Base-by-base conservation (phyloP, 2,797 vertebrate species). In the Galaxias olidus region DNA sequence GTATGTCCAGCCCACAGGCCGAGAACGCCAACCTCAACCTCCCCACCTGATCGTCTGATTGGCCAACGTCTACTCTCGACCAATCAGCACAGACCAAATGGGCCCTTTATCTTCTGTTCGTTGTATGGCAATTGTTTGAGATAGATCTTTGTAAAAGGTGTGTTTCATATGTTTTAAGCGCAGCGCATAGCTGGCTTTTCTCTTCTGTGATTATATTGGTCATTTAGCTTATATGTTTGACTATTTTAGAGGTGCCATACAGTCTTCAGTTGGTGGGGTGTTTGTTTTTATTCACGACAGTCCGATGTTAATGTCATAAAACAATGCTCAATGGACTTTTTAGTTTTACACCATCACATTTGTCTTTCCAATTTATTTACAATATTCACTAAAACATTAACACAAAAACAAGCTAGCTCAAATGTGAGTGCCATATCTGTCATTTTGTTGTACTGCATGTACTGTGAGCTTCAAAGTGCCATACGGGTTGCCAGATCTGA, bases 1-100 rank as follows among this genome's bases (percentile, higher is more conserved):
- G 97, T 69, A 97, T 99, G 97, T 97, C 96, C 73, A 96, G 95
- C 88, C 95, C 96, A 52, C 94, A 96, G 75, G 96, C 95, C 0
- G 97, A 99, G 92, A 98, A 93, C 66, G 88, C 87, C 84, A 93
- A 91, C 84, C 90, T 93, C 85, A 92, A 89, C 84, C 91, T 97
- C 81, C 95, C 93, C 1, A 98, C 96, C 89, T 98, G 96, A 98
- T 69, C 76, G 59, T 73, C 72, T 88, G 87, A 90, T 52, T 10
- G 56, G 64, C 64, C 60, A 8, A 71, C 77, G 76, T 75, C 78
- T 75, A 77, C 81, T 1, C 56, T 75, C 42, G 14, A 45, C 20
- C 30, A 9, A 10, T 49, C 20, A 30, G 12, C 66, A 63, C 71
- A 48, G 54, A 65, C 61, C 17, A 40, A 53, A 30, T 9, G 10